Evolutionary conservation across 2,113 vertebrate species (phyloP).

Genomic region (Oplegnathus fasciatus): DNA sequence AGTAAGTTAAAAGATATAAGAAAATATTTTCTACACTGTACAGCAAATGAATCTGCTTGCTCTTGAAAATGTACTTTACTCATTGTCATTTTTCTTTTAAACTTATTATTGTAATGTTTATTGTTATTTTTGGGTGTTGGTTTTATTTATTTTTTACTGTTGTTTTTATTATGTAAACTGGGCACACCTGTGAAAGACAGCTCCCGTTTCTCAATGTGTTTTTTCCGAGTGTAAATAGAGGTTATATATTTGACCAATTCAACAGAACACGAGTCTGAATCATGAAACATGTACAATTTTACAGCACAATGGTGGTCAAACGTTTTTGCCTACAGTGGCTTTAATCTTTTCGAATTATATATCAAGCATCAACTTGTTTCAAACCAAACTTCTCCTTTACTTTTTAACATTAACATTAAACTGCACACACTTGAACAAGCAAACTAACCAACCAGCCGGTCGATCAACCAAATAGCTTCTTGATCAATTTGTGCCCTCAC

Average conservation of each 20-base stretch:
- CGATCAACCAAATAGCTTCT: not conserved
- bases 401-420: not conserved
- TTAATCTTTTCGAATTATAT: not conserved
- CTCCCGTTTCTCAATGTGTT: not conserved
- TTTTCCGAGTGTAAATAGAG: not conserved
- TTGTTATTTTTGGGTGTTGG: not conserved
- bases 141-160: not conserved
- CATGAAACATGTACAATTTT: not conserved
- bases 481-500: constrained; percentile 79
- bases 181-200: not conserved
- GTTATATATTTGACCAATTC: not conserved
- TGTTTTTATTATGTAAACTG: not conserved
- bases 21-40: not conserved
- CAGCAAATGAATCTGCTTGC: not conserved
- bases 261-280: not conserved
- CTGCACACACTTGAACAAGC: not conserved
- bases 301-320: not conserved
- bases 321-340: not conserved
- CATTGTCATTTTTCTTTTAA: not conserved
- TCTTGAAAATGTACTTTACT: not conserved
- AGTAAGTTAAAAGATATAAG: not conserved
- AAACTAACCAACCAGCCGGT: not conserved
- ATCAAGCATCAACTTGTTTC: not conserved
- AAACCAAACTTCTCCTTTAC: not conserved
- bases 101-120: not conserved